Evolutionary conservation across 2,113 vertebrate species (phyloP), one percentile per base, ranked within the genome.

Genomic region (Ammospiza nelsoni): DNA sequence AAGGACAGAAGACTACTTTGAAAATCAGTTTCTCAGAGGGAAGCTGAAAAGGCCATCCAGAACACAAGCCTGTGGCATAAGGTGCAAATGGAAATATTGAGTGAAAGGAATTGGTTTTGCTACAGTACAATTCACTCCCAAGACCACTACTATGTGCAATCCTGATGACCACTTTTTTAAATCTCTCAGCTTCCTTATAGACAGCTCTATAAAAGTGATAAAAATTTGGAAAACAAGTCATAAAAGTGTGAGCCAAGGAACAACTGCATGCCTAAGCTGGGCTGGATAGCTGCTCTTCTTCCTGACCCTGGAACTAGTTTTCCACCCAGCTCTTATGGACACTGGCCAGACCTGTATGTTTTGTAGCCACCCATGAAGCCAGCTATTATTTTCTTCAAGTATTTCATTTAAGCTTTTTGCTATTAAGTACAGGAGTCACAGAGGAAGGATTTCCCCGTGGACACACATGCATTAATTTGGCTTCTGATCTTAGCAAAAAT

Each of bases 401-500:
- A 89, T 71, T 5, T 1, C 43, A 49, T 77, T 85, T 73, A 44
- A 88, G 17, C 31, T 74, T 86, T 88, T 76, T 92, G 31, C 28
- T 43, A 4, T 48, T n/a, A 71, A 71, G 29, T 54, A 35, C 23
- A 63, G 28, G 39, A 90, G 6, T 35, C 68, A 72, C 55, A 88
- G 92, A 86, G 59, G 46, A 95, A 92, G 39, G 72, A 77, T 86
- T 92, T 86, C 33, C 72, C 54, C 75, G 43, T 0, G 4, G 29
- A n/a, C 21, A 62, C 43, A 88, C n/a, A 76, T 72, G 63, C 63
- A 90, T 74, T 77, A 51, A 73, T 77, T 94, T 94, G 83, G 55
- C 83, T 93, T 83, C 72, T 96, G 85, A 93, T 90, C 72, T 80
- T 92, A 86, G 75, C n/a, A 76, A 84, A 88, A 88, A 63, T n/a